A percentile compares a stretch with the other conserved stretches of the same genome.
Evolutionary conservation across 1,140 invertebrate genomes (phyloP).

Genomic region (Saccostrea echinata): DNA sequence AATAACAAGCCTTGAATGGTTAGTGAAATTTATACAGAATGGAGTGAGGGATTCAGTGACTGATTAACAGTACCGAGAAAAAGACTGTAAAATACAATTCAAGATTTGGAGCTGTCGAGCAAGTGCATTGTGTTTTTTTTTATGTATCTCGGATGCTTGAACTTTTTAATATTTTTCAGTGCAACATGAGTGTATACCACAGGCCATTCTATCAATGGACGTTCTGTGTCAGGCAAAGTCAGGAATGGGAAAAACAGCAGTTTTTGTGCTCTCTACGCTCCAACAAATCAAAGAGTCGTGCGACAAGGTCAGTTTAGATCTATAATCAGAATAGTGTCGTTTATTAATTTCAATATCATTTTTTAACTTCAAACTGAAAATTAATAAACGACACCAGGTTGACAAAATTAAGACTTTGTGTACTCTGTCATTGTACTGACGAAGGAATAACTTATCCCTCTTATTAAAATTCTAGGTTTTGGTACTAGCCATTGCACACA

Average conservation of each 20-base stretch:
- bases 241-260: constrained; percentile 99
- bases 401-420: no score
- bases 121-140: background rate
- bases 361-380: no score
- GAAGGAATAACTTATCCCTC: background rate
- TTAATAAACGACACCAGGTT: no score
- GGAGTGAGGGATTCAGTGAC: no score
- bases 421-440: no score
- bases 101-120: background rate
- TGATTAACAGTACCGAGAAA: background rate
- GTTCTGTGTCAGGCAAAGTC: constrained; percentile 99
- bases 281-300: constrained; percentile 97
- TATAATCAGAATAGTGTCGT: no score
- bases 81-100: background rate
- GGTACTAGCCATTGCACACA: constrained; percentile 98
- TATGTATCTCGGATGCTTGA: background rate
- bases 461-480: constrained; percentile 85
- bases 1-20: no score
- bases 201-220: constrained; percentile 99
- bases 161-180: constrained; percentile 83
- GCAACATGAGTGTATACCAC: constrained; percentile 99
- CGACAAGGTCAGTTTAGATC: constrained; percentile 82
- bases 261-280: constrained; percentile 98
- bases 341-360: no score
- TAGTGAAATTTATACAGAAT: no score